Base-by-base conservation (phyloP, 1,140 invertebrate genomes). In the Melipona quadrifasciata region DNA sequence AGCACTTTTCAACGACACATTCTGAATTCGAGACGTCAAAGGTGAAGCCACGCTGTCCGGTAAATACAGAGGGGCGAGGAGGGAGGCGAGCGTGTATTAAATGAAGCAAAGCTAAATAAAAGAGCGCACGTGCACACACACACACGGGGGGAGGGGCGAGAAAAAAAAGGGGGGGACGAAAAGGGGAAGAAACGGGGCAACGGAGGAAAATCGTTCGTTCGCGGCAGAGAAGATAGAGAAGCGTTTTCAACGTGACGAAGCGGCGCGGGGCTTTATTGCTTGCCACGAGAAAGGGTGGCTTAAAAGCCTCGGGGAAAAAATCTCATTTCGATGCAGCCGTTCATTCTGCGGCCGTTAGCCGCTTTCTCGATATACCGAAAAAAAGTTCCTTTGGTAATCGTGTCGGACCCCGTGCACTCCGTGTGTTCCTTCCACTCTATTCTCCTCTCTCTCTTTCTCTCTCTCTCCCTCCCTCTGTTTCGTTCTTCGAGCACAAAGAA, bases 241-340 rank as follows among this genome's bases (percentile, higher is more conserved):
- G 74, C 87, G 57, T 84, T 84, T 84, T 47, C 72, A 72, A 39
- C 76, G 78, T 87, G 75, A 87, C 83, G 82, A 85, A 80, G 76
- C 78, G 77, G 72, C 51, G 31, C 39, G 53, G 68, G 31, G 70
- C 77, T 84, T 88, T 82, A 87, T 84, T 84, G 85, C 72, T 77
- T 39, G 81, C 85, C 68, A 64, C 51, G 82, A 70, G 76, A 86
- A 82, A 75, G 81, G 81, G 39, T 67, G 73, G 79, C 75, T 85
- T 82, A 87, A 85, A 81, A 89, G 78, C 82, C 82, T 71, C 75
- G 73, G 79, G 87, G 68, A 82, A 88, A 88, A 86, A 88, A 88
- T 88, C 87, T 88, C 85, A 86, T 88, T 86, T 88, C 87, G 87
- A 88, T 86, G 85, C 85, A 80, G 87, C 73, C 79, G 86, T 80